Evolutionary conservation across 2,888 invertebrate species (phyloP).

Genomic region (Scaeva pyrastri): DNA sequence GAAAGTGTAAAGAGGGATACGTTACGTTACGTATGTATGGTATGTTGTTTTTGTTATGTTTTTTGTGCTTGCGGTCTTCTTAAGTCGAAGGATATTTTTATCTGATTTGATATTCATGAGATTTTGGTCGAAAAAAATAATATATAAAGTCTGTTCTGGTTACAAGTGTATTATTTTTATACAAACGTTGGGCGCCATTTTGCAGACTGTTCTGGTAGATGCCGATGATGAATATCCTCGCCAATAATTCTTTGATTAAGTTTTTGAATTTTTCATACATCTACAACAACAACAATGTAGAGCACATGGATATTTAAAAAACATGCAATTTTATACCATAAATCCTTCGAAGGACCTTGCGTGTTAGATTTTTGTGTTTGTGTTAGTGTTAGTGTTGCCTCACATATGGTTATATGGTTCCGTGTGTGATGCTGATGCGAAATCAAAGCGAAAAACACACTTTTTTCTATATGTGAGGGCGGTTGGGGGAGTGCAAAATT

Average conservation of each 20-base stretch:
- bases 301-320: background rate
- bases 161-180: slow-evolving; percentile 60
- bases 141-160: slow-evolving; percentile 15
- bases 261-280: slow-evolving; percentile 64
- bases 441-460: slow-evolving; percentile 61
- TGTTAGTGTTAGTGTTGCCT: slow-evolving; percentile 12
- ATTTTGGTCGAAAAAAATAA: slow-evolving; percentile 60
- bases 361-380: too few species aligned
- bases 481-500: slow-evolving; percentile 3
- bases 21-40: too few species aligned
- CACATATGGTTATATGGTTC: slow-evolving; percentile 29
- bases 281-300: background rate
- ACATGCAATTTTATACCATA: slow-evolving; percentile 44
- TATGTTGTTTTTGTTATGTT: background rate
- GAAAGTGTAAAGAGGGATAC: slow-evolving; percentile 45
- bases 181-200: slow-evolving; percentile 40
- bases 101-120: slow-evolving; percentile 75
- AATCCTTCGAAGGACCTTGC: slow-evolving; percentile 46
- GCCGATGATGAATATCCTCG: slow-evolving; percentile 62
- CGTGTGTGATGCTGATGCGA: slow-evolving; percentile 10
- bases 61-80: background rate
- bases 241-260: slow-evolving; percentile 73
- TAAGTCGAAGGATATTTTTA: slow-evolving; percentile 48
- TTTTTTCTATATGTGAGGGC: background rate
- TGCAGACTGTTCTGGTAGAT: slow-evolving; percentile 6